phyloP scores from a whole-genome alignment of 2,888 invertebrate species.

The Cataglyphis altisquamis region DNA sequence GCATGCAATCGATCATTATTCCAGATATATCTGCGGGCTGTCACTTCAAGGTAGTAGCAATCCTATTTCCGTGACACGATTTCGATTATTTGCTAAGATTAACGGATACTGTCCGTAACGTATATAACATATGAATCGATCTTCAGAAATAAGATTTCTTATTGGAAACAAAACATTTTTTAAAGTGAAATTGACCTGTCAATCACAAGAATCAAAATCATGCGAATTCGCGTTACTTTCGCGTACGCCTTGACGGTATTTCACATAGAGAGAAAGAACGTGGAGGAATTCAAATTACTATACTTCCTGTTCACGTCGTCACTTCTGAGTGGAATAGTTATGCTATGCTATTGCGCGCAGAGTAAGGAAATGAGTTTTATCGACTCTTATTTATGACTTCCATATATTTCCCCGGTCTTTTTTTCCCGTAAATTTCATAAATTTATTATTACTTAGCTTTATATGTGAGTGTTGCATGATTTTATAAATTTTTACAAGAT shows the following conservation, averaged over 20 bases:
- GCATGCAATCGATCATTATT: not conserved
- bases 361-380: constrained; percentile 25
- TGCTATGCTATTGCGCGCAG: constrained; percentile 16
- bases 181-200: constrained; percentile 17
- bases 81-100: not conserved
- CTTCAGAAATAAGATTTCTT: constrained; percentile 6
- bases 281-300: constrained; percentile 36
- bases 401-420: not conserved
- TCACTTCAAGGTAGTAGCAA: constrained; percentile 5
- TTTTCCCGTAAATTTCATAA: not conserved
- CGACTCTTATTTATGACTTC: constrained; percentile 1
- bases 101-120: not conserved
- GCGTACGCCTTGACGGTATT: not conserved
- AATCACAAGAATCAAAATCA: constrained; percentile 23
- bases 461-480: not conserved
- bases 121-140: not conserved
- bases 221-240: constrained; percentile 15
- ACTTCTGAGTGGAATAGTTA: constrained; percentile 28
- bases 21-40: not conserved
- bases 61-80: not conserved
- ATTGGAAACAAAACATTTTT: constrained; percentile 9
- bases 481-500: not conserved
- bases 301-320: constrained; percentile 15
- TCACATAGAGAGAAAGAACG: constrained; percentile 4
- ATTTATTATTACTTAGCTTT: not conserved